Base-by-base conservation (phyloP, 1,140 invertebrate genomes). In the Dolichoris vasculosae region DNA sequence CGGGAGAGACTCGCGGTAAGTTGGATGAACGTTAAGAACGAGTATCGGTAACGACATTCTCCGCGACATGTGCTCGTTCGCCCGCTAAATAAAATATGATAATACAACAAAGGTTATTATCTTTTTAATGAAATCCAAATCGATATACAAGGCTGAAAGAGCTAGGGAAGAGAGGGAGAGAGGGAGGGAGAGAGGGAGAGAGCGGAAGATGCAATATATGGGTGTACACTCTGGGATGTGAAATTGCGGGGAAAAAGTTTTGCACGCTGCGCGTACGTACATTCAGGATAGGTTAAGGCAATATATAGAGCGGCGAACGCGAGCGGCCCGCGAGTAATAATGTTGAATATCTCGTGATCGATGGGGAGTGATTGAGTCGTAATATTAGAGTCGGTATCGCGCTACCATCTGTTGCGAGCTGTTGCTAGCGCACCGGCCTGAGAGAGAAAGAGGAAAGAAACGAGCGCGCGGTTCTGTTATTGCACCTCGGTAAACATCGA, bases 281-380 rank as follows among this genome's bases (percentile, higher is more conserved):
- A n/a, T 59, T 20, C 26, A 46, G 51, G 35, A 76, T 73, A 43
- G 67, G 48, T 8, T 11, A 43, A 35, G 40, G 67, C 43, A 51
- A 77, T 7, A 40, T 35, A 40, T 32, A 32, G 75, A 35, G n/a
- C 35, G 20, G 80, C 35, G 80, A 38, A 35, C 77, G 48, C 77
- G 55, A 38, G 76, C 51, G 23, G 67, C n/a, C 40, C 38, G 88
- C 88, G 85, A 87, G 90, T 88, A 91, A 91, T 90, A 91, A 90
- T 91, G 88, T 89, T 89, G 89, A 90, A 91, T 90, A 91, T 90
- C 88, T 88, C 79, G 87, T 91, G 91, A 91, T 91, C 90, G 90
- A 91, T 91, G 89, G 90, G 87, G 89, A 90, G 88, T 91, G 91
- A 91, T 91, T 91, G 90, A 91, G 90, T 90, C 89, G 91, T 91